Base-by-base conservation (phyloP, 30 jellyfish, hydroid and myxozoan genomes). In the Euphysa ruthae region DNA sequence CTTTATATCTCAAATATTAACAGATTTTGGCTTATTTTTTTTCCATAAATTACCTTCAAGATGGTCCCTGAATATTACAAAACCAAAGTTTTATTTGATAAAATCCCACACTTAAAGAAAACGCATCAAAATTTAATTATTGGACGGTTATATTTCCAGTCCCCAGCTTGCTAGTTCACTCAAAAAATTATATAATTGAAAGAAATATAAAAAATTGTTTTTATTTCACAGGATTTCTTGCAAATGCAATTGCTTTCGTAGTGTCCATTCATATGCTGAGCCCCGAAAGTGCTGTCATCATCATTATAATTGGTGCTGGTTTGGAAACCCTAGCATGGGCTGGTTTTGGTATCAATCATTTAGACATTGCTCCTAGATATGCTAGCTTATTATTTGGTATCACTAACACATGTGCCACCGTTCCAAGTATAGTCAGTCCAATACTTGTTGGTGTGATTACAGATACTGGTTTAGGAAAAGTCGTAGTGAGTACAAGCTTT, bases 311-410 rank as follows among this genome's bases (percentile, higher is more conserved):
- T 34, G 93, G 93, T 12, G 93, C 92, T 7, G 95, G 95, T 49
- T 61, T 84, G 5, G 95, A 84, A 50, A 83, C 92, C 6, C 57
- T 86, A 30, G 96, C 96, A 4, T 86, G 96, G 96, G 89, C 85
- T 32, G 96, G 96, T 6, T 86, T 86, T 52, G 93, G 95, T n/a
- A 83, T 86, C 55, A 86, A 86, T 55, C 96, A 86, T 42, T 81
- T 86, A 18, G 96, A 86, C 58, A 86, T 86, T 26, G 89, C 93
- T 0, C 96, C 96, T 4, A 35, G 94, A 33, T 86, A 86, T 66
- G 93, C 96, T 15, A 79, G 94, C 58, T 70, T 86, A 30, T 66
- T 78, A 5, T 78, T 86, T 78, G 96, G 96, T 31, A 86, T 86
- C 28, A 71, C 96, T 2, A 86, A 86, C 46, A 75, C 93, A 32